Conservation (phyloP, 2,888 invertebrate genomes). For the Leucoma salicis region DNA sequence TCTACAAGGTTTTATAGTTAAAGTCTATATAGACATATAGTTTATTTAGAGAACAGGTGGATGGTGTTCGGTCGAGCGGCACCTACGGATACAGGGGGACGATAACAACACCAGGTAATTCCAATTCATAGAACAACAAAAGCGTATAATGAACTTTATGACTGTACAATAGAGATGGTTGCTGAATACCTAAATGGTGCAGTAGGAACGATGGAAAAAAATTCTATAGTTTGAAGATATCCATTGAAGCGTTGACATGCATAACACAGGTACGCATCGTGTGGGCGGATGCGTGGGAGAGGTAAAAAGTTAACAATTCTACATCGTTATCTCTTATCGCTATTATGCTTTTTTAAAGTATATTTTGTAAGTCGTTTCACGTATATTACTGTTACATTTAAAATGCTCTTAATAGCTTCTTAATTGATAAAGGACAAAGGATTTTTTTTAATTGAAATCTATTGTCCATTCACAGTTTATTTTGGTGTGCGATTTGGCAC, state of each 20-base stretch:
- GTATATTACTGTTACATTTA: no score
- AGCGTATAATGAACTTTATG: slow-evolving; percentile 20
- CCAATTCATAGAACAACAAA: slow-evolving; percentile 46
- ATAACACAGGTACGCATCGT: slow-evolving; percentile 53
- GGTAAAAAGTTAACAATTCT: slow-evolving; percentile 56
- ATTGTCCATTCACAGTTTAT: no score
- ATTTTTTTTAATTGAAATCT: no score
- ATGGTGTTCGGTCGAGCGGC: slow-evolving; percentile 57
- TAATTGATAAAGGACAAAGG: no score
- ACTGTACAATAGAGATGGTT: slow-evolving; percentile 5
- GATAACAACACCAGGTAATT: slow-evolving; percentile 51
- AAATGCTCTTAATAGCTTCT: no score
- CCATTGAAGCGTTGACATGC: slow-evolving; percentile 55
- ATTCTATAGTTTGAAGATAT: slow-evolving; percentile 24
- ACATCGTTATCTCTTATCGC: slow-evolving; percentile 26
- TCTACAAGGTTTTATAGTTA: slow-evolving; percentile 27
- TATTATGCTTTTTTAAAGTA: no score
- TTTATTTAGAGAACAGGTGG: slow-evolving; percentile 63
- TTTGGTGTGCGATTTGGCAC: no score
- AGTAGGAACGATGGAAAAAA: slow-evolving; percentile 19
- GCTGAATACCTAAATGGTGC: slow-evolving; percentile 8
- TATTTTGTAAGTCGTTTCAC: no score
- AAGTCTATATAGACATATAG: slow-evolving; percentile 23
- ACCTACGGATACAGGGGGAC: slow-evolving; percentile 53
- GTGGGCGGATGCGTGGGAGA: slow-evolving; percentile 53